Evolutionary conservation across 2,113 vertebrate genomes (phyloP), one percentile per base, ranked within the genome.

Genomic region (Smithornis capensis): DNA sequence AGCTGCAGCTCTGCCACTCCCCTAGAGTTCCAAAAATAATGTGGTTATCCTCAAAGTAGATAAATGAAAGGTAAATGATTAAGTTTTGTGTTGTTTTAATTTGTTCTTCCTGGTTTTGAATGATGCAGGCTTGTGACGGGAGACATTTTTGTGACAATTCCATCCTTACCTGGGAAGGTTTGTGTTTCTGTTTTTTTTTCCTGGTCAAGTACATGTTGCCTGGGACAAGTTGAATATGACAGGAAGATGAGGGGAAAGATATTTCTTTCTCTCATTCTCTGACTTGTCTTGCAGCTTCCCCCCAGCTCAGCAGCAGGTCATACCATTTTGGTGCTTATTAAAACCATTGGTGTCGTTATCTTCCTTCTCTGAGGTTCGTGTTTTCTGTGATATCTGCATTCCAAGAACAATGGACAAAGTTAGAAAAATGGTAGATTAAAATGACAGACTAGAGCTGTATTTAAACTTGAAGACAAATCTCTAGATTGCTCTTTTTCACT

Each of bases 111-210:
- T 60, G 40, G 4, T 50, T 84, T 57, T 52, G 29, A 65, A 37
- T 27, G 2, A 4, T 2, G 35, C 1, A 2, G 18, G 33, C 7
- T 7, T 10, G 27, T 7, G 5, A 25, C 2, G 2, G 40, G 5
- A 11, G 3, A 18, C 4, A 2, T 49, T 83, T 91, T 59, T 64
- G 44, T 67, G 37, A 57, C 16, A 10, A 7, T 10, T 89, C 23
- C 15, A 33, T n/a, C 38, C 38, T 67, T 70, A 19, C 1, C 9
- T 40, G 38, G 17, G 8, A 56, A 64, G 35, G 15, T 28, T 88
- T 85, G 14, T 78, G 8, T 37, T 88, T 69, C 40, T 56, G 19
- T 21, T 11, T 2, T 2, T 89, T 96, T 87, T 68, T 19, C 25
- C 33, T 67, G 9, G 13, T 57, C 11, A 35, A 21, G 25, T 55